Evolutionary conservation across 2,113 vertebrate genomes (phyloP), one percentile per base, ranked within the genome.

Genomic region (Hepsetus odoe): DNA sequence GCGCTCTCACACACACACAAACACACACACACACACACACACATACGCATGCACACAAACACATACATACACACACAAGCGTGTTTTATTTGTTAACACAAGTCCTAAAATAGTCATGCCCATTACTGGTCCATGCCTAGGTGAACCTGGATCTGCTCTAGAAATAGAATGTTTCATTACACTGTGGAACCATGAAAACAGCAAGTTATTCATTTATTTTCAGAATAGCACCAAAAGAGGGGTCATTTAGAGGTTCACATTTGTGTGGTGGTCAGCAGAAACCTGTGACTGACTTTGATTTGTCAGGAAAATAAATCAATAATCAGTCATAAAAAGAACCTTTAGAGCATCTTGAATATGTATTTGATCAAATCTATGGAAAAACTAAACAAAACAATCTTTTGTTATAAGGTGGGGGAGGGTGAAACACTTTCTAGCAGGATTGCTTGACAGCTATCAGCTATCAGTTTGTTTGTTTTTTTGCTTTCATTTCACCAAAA

Each of bases 121-220:
- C 80, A 82, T 82, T 82, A 82, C 75, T 74, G 75, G 77, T 42
- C 65, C 77, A 73, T 74, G 77, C 28, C 71, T 74, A 74, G 72
- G 64, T 74, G 70, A 80, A 53, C 55, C 40, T 73, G 51, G 40
- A 49, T 69, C 53, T 69, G 64, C 55, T 69, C 74, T 59, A 62
- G 70, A 78, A 82, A 82, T 82, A 82, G 80, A 64, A 74, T 62
- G 42, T 71, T 78, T 78, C 76, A 78, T 82, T 82, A 78, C 26
- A 72, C n/a, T 16, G n/a, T 55, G 40, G 28, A 70, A 38, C 4
- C 40, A 44, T 46, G 53, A 35, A 56, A 58, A 7, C 14, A 24
- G 16, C 40, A 20, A 5, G n/a, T 28, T 11, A 1, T 46, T 44
- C 1, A 16, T 30, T 64, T 64, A 46, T 74, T 62, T 62, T 2